Evolutionary conservation across 1,140 invertebrate species (phyloP), one percentile per base, ranked within the genome.

Genomic region (Drosophila saltans): DNA sequence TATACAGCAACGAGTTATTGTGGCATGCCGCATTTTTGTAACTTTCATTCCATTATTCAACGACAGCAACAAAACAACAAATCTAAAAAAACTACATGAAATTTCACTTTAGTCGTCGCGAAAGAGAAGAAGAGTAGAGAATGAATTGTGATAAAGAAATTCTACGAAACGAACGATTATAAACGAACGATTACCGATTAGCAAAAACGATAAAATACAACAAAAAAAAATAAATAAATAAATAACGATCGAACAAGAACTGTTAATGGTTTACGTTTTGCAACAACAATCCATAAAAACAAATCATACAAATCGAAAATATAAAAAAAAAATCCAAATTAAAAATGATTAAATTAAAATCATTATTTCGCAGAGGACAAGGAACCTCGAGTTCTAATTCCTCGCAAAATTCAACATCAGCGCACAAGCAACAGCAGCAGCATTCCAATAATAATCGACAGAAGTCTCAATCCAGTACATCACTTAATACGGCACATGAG

Each of bases 311-410:
- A 58, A 21, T 56, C 26, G 3, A 56, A 6, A 2, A 6, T 21
- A 36, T 52, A 61, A 28, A 28, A 68, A 62, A 63, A 71, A 30
- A 52, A 72, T 36, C 33, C 33, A 45, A 39, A 55, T 68, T n/a
- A 67, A 88, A 77, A 60, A 96, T 96, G 95, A 96, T 96, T 94
- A 96, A 96, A 94, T 95, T 96, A 92, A 96, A 96, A 94, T 96
- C 95, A 89, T 94, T 96, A 91, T 96, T 96, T 93, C 95, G 95
- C 93, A 95, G 95, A 94, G 95, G 95, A 88, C 94, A 93, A 86
- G 90, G 92, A 89, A 81, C 85, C 92, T 92, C 94, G 64, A 81
- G 88, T 79, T 89, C 84, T 30, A 79, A 80, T 36, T 89, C 84
- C 81, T 90, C 84, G 43, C 84, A 86, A 60, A 80, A 86, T 67